These are phyloP conservation scores for Acanthurus tractus DNA, from an alignment of 2,797 vertebrate species.

Conservation along the genomic window DNA sequence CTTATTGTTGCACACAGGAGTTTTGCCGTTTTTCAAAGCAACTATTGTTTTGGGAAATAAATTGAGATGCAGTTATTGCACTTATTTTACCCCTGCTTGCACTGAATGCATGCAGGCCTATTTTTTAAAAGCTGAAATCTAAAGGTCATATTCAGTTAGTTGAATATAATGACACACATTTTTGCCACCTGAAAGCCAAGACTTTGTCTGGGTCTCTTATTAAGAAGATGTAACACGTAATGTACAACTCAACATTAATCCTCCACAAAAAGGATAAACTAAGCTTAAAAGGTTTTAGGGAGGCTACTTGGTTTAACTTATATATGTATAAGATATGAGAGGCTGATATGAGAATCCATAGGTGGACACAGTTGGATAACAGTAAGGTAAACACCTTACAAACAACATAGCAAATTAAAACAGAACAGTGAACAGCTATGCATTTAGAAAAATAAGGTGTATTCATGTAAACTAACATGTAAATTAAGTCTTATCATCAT, in stretches of 20 bases:
- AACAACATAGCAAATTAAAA: background rate
- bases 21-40: background rate
- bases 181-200: background rate
- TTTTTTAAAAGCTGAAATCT: background rate
- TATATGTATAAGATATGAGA: background rate
- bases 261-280: constrained; percentile 6
- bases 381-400: background rate
- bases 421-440: background rate
- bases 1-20: background rate
- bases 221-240: background rate
- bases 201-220: background rate
- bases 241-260: background rate
- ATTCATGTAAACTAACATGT: background rate
- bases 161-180: too few species aligned
- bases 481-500: background rate
- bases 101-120: background rate
- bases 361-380: background rate
- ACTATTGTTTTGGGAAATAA: background rate
- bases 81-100: background rate
- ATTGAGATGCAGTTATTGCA: background rate
- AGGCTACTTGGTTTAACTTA: background rate
- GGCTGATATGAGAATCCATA: background rate
- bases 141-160: background rate
- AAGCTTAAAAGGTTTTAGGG: constrained; percentile 6
- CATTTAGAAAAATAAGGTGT: background rate